Conservation (phyloP, 2,888 invertebrate genomes). For the Trimorus sp. region DNA sequence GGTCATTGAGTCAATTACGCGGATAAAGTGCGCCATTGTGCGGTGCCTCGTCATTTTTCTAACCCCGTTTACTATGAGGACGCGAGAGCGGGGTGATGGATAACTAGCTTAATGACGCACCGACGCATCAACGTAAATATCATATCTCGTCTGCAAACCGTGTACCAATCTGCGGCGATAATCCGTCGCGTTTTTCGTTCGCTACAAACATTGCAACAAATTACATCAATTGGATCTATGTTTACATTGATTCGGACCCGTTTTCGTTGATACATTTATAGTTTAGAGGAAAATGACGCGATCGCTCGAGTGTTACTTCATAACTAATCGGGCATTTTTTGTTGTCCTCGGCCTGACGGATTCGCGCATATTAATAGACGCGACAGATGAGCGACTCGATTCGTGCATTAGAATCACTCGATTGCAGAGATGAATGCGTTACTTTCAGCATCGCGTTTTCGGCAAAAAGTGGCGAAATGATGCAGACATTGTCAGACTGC, state of each 20-base stretch:
- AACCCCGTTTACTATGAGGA: constrained; percentile 72
- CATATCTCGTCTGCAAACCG: constrained; percentile 19
- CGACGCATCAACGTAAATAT: constrained; percentile 50
- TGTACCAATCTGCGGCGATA: constrained; percentile 6
- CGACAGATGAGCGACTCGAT: too few species aligned
- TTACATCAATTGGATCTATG: constrained; percentile 20
- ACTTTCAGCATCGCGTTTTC: too few species aligned
- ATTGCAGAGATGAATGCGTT: too few species aligned
- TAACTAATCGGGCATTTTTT: constrained; percentile 28
- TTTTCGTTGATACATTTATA: constrained; percentile 28
- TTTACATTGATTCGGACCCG: constrained; percentile 32
- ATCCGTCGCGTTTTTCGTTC: constrained; percentile 8
- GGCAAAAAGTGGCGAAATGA: too few species aligned
- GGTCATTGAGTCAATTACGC: constrained; percentile 80
- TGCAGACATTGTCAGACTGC: too few species aligned
- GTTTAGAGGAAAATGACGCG: constrained; percentile 35
- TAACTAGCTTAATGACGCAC: constrained; percentile 52
- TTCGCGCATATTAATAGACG: too few species aligned
- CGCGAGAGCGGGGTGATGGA: constrained; percentile 54
- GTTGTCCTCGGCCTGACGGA: background rate
- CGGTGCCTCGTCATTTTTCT: constrained; percentile 77
- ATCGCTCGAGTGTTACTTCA: constrained; percentile 15
- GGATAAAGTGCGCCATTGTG: constrained; percentile 79
- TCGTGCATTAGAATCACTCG: too few species aligned
- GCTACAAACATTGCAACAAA: constrained; percentile 13